Conservation (phyloP, 1,140 invertebrate genomes). For the Zaprionus inermis region DNA sequence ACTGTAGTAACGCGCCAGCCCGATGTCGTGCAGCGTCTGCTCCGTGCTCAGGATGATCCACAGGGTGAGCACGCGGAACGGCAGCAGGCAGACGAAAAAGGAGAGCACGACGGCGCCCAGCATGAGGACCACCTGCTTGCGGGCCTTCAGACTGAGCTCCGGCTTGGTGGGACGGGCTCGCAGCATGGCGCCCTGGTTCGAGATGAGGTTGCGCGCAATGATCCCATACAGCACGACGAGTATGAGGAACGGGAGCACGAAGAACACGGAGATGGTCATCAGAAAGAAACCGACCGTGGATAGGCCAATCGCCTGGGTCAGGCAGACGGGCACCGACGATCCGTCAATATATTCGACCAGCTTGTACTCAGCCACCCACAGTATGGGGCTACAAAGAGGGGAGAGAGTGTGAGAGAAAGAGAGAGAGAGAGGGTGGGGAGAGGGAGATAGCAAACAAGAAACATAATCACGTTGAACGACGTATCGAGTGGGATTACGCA, state of each 20-base stretch:
- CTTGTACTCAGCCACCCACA: constrained; percentile 90
- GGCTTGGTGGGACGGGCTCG: constrained; percentile 85
- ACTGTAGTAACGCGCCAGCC: constrained; percentile 92
- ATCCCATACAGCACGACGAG: constrained; percentile 92
- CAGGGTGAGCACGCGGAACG: constrained; percentile 93
- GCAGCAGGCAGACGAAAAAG: constrained; percentile 95
- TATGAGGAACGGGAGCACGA: constrained; percentile 92
- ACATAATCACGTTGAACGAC: constrained; percentile 47
- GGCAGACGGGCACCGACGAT: constrained; percentile 88
- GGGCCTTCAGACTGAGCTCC: constrained; percentile 86
- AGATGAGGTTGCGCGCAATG: constrained; percentile 93
- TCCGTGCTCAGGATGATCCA: constrained; percentile 92
- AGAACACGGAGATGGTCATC: constrained; percentile 91
- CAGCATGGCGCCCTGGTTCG: constrained; percentile 88
- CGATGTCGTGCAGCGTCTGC: constrained; percentile 87
- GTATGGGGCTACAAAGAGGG: constrained; percentile 88
- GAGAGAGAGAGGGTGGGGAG: constrained; percentile 40
- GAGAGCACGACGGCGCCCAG: constrained; percentile 94
- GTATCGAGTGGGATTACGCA: background rate
- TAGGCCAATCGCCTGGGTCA: constrained; percentile 89
- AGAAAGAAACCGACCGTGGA: constrained; percentile 92
- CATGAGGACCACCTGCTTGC: constrained; percentile 94
- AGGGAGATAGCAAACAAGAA: constrained; percentile 64
- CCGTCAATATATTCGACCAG: constrained; percentile 89
- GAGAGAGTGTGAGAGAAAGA: constrained; percentile 26